These are phyloP conservation scores for Lithophane ornitopus DNA, from an alignment of 2,888 invertebrate species.

Conservation along the genomic window DNA sequence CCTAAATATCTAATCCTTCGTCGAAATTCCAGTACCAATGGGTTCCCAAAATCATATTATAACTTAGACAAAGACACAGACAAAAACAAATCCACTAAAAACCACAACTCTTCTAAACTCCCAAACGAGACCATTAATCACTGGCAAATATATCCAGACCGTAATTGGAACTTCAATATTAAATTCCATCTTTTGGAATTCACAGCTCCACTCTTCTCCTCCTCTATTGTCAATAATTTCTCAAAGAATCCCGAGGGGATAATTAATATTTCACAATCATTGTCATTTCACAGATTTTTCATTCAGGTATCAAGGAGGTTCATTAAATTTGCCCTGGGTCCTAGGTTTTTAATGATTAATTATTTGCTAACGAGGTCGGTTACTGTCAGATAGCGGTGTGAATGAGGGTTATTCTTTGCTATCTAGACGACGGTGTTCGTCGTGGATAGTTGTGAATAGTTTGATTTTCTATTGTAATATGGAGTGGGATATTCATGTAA, in stretches of 20 bases:
- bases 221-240: conserved; percentile 45
- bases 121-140: conserved; percentile 50
- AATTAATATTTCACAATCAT: conserved; percentile 55
- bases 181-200: conserved; percentile 51
- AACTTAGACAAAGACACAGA: not conserved
- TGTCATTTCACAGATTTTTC: conserved; percentile 52
- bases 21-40: too few relatives aligned
- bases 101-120: conserved; percentile 28
- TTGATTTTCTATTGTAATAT: conserved; percentile 27
- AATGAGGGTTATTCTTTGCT: conserved; percentile 45
- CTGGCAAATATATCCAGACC: conserved; percentile 26
- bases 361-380: conserved; percentile 58
- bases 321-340: conserved; percentile 53
- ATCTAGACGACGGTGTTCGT: conserved; percentile 13
- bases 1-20: not conserved
- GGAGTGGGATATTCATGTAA: not conserved
- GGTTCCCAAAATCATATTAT: not conserved
- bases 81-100: conserved; percentile 12
- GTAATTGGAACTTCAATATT: conserved; percentile 57
- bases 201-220: conserved; percentile 18
- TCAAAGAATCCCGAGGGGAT: conserved; percentile 50
- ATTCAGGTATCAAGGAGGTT: conserved; percentile 38
- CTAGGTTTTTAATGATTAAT: conserved; percentile 60
- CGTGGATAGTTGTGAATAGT: conserved; percentile 26
- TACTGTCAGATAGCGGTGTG: conserved; percentile 36